Evolutionary conservation across 2,113 vertebrate species (phyloP).

Genomic region (Tupaia tana): DNA sequence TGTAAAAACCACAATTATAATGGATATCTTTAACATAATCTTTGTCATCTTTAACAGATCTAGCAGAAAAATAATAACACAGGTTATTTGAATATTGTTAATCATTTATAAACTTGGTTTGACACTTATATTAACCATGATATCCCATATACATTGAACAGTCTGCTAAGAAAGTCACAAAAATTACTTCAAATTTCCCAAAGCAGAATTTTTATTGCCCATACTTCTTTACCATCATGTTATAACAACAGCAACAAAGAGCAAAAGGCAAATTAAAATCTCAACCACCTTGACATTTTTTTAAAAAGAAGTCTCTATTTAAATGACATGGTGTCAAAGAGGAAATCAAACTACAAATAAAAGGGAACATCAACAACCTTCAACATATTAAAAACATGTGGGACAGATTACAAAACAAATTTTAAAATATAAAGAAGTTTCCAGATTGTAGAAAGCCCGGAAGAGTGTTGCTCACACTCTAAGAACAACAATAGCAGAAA

Average conservation of each 20-base stretch:
- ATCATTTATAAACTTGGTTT: constrained; percentile 41
- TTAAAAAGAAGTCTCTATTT: background rate
- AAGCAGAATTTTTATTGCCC: constrained; percentile 5
- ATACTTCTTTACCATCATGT: background rate
- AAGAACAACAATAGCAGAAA: background rate
- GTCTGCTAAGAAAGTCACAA: constrained; percentile 46
- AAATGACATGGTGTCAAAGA: constrained; percentile 35
- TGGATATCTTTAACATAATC: constrained; percentile 7
- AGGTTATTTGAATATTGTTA: background rate
- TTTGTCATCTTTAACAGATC: constrained; percentile 5
- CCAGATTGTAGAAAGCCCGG: constrained; percentile 20
- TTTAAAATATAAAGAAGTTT: constrained; percentile 45
- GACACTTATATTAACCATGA: background rate
- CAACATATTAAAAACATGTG: constrained; percentile 15
- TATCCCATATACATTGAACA: background rate
- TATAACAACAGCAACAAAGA: background rate
- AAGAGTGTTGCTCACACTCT: constrained; percentile 12
- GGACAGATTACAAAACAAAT: background rate
- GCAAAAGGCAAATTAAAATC: background rate
- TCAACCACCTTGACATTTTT: background rate
- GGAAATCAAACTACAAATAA: constrained; percentile 51
- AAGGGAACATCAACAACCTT: background rate
- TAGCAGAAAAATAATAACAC: constrained; percentile 11
- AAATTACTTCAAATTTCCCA: constrained; percentile 17
- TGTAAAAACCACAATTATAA: constrained; percentile 8